A percentile compares a stretch with the other conserved stretches of the same genome.
These are phyloP conservation scores for Coracias cyanogaster DNA, from an alignment of 2,797 vertebrate species.

Conservation along the genomic window DNA sequence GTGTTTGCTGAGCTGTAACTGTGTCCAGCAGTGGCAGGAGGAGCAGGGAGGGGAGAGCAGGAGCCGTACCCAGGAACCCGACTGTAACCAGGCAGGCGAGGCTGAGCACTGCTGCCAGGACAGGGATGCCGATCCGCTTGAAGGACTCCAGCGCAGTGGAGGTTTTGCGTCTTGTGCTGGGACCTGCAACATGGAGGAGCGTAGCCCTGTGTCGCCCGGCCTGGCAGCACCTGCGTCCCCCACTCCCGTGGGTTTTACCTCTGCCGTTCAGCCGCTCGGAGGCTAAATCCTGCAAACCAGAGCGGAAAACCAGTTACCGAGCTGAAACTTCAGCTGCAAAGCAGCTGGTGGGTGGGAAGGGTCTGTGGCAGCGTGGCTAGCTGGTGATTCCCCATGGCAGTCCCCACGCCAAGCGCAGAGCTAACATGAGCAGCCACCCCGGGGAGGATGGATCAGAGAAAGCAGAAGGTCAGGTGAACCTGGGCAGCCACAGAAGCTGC, in stretches of 20 bases:
- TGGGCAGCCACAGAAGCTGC: not conserved
- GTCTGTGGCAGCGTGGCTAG: fast-evolving
- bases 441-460: not conserved
- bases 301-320: not conserved
- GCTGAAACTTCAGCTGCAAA: not conserved
- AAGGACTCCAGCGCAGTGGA: not conserved
- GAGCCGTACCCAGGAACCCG: conserved; percentile 71
- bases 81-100: conserved; percentile 25
- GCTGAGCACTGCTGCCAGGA: conserved; percentile 57
- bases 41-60: not conserved
- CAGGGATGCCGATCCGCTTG: conserved; percentile 63
- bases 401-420: fast-evolving
- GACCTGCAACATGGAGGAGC: conserved; percentile 31
- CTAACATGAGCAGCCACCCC: fast-evolving
- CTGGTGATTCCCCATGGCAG: not conserved
- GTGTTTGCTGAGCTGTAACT: fast-evolving
- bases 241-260: conserved; percentile 50
- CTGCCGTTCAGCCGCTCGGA: conserved; percentile 47
- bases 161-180: not conserved
- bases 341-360: not conserved
- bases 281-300: conserved; percentile 69
- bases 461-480: not conserved
- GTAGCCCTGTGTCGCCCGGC: not conserved
- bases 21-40: not conserved
- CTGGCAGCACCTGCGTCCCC: not conserved